Percentiles rank a stretch among this genome's conserved stretches.
These are phyloP conservation scores for Polylopha cassiicola DNA, from an alignment of 2,888 invertebrate genomes.

Conservation along the genomic window DNA sequence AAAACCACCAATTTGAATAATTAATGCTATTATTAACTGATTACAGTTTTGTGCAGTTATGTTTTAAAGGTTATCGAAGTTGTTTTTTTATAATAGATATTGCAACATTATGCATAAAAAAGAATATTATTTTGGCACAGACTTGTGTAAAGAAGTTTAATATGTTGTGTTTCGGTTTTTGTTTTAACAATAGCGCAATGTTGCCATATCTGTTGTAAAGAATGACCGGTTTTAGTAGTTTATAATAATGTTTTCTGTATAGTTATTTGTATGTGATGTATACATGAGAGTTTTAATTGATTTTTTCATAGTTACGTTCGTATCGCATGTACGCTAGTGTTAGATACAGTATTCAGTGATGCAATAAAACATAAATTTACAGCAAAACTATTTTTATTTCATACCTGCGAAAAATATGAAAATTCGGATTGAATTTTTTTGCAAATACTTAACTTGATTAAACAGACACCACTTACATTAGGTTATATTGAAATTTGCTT, in stretches of 20 bases:
- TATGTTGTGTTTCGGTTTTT: background rate
- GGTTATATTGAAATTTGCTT: too few species aligned
- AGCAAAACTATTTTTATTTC: constrained; percentile 28
- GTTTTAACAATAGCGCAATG: background rate
- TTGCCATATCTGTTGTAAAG: constrained; percentile 8
- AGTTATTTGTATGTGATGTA: constrained; percentile 49
- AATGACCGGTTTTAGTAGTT: constrained; percentile 48
- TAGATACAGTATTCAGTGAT: constrained; percentile 71
- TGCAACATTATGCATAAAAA: background rate
- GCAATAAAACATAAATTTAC: constrained; percentile 65
- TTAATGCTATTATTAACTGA: constrained; percentile 12
- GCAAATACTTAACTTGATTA: too few species aligned
- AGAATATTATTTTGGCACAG: too few species aligned
- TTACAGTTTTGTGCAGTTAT: constrained; percentile 24
- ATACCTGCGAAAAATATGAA: constrained; percentile 2
- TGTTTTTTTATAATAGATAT: constrained; percentile 15
- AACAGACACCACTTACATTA: too few species aligned
- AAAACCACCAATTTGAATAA: constrained; percentile 19
- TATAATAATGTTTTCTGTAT: constrained; percentile 55
- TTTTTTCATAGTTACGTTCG: constrained; percentile 41
- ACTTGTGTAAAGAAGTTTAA: too few species aligned
- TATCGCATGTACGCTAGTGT: constrained; percentile 64
- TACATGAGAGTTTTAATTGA: constrained; percentile 45
- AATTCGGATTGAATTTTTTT: background rate
- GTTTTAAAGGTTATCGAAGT: constrained; percentile 23